Conservation (phyloP, 2,797 vertebrate species). For the Echiichthys vipera region DNA sequence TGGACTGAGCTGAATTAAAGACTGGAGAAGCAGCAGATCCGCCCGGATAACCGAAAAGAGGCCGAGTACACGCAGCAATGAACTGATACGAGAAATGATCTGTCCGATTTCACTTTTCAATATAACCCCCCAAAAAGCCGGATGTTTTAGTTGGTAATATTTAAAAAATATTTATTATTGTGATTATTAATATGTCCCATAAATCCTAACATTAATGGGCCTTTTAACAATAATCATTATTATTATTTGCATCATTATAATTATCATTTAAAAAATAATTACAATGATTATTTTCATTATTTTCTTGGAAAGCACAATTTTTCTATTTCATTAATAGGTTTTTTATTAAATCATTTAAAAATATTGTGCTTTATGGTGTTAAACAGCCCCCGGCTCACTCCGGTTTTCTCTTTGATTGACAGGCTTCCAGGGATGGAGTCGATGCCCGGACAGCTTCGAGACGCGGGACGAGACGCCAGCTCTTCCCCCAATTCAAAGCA, state of each 20-base stretch:
- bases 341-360: too few species aligned
- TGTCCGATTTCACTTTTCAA: constrained; percentile 27
- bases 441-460: constrained; percentile 91
- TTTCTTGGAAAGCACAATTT: neutral
- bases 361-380: neutral
- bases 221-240: neutral
- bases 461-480: constrained; percentile 90
- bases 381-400: constrained; percentile 15
- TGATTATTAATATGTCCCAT: constrained; percentile 1
- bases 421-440: constrained; percentile 93
- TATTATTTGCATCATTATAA: neutral
- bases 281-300: accelerated
- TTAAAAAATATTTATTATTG: neutral
- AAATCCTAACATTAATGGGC: neutral
- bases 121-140: neutral
- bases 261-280: neutral
- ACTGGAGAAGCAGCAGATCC: constrained; percentile 72
- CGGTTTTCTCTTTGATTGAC: constrained; percentile 19
- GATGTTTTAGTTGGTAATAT: neutral
- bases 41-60: constrained; percentile 31
- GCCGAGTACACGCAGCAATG: constrained; percentile 3
- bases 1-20: constrained; percentile 81
- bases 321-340: neutral
- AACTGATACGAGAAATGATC: constrained; percentile 15
- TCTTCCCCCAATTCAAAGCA: constrained; percentile 91